Base-by-base conservation (phyloP, 2,888 invertebrate genomes). In the Odiellus spinosus region DNA sequence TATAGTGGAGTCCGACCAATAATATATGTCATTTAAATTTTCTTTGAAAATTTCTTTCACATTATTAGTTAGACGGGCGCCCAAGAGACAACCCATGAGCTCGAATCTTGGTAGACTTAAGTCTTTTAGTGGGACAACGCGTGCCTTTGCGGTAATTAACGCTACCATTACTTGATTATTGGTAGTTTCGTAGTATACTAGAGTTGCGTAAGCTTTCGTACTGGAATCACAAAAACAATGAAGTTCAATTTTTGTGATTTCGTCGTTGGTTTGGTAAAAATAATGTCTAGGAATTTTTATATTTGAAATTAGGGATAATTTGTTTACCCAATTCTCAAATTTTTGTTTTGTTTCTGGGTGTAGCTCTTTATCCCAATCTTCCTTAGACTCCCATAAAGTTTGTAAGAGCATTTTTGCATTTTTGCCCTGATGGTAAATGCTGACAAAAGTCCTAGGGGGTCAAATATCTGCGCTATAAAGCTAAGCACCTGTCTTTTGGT, bases 281-380 rank as follows among this genome's bases (percentile, higher is more conserved):
- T 26, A 26, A 8, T 26, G 26, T 8, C 48, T 40, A 15, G 46
- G 35, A n/a, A 53, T 46, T n/a, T 40, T 14, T 11, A 43, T 18
- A n/a, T 38, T 21, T 26, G 32, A n/a, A 6, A 50, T 26, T 1
- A 6, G 3, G 11, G 36, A 6, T 15, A 52, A 15, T 14, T 47
- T 20, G 1, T 2, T 4, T 12, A 14, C 21, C 46, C 44, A 44
- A 3, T n/a, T 21, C 2, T 21, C 17, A 47, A 45, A 51, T 6
- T 20, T 14, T 2, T 42, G 6, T 10, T 18, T 17, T 2, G 51
- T 18, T 8, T 33, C 34, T 12, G 39, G 46, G 6, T 54, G 51
- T 10, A 59, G 40, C 3, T 33, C n/a, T 12, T 53, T 52, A 51
- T 60, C 59, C 59, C 59, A 59, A 2, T 36, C 47, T 3, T 52